Conservation (phyloP, 2,113 vertebrate genomes). For the Hemiprocne comata region DNA sequence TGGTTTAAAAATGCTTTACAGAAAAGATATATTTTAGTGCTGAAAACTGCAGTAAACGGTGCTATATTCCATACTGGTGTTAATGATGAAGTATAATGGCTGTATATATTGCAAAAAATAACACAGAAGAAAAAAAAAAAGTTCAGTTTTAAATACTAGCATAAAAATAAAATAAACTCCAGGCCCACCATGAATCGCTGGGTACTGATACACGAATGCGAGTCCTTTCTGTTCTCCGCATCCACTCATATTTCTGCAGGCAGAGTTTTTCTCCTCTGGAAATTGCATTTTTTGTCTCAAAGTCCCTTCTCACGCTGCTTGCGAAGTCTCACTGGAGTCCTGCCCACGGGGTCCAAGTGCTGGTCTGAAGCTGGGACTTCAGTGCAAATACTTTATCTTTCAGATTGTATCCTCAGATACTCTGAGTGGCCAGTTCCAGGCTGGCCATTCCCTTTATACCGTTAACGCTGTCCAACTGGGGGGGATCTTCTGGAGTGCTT, state of each 20-base stretch:
- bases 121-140: constrained; percentile 55
- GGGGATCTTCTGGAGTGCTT: constrained; percentile 55
- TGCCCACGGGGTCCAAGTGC: constrained; percentile 40
- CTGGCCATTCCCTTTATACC: constrained; percentile 39
- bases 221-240: background rate
- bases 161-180: constrained; percentile 73
- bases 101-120: constrained; percentile 54
- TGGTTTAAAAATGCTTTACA: constrained; percentile 52
- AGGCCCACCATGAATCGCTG: constrained; percentile 57
- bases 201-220: constrained; percentile 50
- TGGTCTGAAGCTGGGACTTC: constrained; percentile 69
- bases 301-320: constrained; percentile 25
- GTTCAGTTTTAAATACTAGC: constrained; percentile 75
- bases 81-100: constrained; percentile 55
- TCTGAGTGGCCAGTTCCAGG: constrained; percentile 45
- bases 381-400: constrained; percentile 66
- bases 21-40: constrained; percentile 60
- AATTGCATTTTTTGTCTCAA: constrained; percentile 44
- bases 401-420: constrained; percentile 42
- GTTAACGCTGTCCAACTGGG: background rate
- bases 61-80: constrained; percentile 63
- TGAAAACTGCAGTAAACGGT: constrained; percentile 56
- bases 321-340: constrained; percentile 18
- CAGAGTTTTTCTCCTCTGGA: constrained; percentile 26
- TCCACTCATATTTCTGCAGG: constrained; percentile 40